A percentile compares a stretch with the other conserved stretches of the same genome.
Evolutionary conservation across 2,888 invertebrate species (phyloP).

Genomic region (Luffia ferchaultella): DNA sequence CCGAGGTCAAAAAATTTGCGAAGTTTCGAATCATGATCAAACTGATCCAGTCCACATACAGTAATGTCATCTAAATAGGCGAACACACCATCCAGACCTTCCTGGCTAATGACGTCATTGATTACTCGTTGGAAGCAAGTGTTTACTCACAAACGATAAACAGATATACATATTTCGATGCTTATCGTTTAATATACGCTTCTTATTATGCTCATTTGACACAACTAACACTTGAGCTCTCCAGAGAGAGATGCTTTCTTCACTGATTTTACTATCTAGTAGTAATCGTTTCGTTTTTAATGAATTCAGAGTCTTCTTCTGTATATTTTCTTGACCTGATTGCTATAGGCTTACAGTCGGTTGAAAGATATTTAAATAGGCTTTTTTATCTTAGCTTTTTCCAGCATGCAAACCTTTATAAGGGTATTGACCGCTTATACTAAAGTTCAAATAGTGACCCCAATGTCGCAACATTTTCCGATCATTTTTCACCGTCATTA

Average conservation of each 20-base stretch:
- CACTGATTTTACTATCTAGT: too few species aligned
- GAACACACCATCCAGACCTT: slow-evolving; percentile 4
- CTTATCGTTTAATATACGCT: not conserved
- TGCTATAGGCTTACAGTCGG: not conserved
- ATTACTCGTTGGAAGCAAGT: slow-evolving; percentile 5
- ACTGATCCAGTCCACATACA: slow-evolving; percentile 6
- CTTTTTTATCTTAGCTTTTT: not conserved
- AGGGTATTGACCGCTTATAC: too few species aligned
- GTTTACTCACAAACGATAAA: not conserved
- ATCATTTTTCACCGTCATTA: too few species aligned
- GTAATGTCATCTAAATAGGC: slow-evolving; percentile 8
- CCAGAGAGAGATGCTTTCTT: slow-evolving; percentile 1
- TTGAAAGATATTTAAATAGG: not conserved
- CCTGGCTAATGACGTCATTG: slow-evolving; percentile 4
- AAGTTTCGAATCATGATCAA: slow-evolving; percentile 6
- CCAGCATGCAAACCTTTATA: not conserved
- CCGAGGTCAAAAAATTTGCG: not conserved
- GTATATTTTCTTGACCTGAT: not conserved
- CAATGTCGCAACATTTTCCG: too few species aligned
- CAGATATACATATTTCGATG: slow-evolving; percentile 2
- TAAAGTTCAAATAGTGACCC: too few species aligned
- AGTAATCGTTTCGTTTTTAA: not conserved
- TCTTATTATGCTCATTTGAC: not conserved
- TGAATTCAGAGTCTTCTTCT: not conserved
- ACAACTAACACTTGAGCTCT: not conserved